phyloP scores from a whole-genome alignment of 2,888 invertebrate genomes.

The Empis stercorea region DNA sequence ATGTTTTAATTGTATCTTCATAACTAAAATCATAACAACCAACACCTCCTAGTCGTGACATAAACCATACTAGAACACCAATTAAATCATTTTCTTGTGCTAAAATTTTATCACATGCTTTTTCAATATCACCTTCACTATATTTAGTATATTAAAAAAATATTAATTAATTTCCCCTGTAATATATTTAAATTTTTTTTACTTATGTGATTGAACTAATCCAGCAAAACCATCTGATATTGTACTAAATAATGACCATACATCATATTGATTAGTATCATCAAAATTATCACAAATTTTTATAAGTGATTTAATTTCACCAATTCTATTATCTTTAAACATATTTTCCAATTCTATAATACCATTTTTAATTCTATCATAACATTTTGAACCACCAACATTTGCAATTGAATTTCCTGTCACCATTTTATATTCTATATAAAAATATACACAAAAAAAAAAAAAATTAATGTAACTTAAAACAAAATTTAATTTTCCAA shows the following conservation, averaged over 20 bases:
- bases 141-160: too few relatives aligned
- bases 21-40: constrained; percentile 25
- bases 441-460: neutral
- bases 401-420: constrained; percentile 26
- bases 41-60: constrained; percentile 12
- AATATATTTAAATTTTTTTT: constrained; percentile 1
- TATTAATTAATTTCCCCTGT: too few relatives aligned
- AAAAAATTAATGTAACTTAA: neutral
- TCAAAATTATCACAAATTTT: constrained; percentile 21
- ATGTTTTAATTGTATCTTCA: constrained; percentile 14
- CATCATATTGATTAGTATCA: constrained; percentile 15
- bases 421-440: constrained; percentile 32
- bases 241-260: constrained; percentile 20
- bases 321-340: constrained; percentile 12
- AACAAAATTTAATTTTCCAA: neutral
- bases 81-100: constrained; percentile 21
- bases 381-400: constrained; percentile 27
- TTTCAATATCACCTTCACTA: constrained; percentile 24
- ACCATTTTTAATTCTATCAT: constrained; percentile 26
- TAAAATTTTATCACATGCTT: constrained; percentile 21
- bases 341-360: constrained; percentile 18
- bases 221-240: constrained; percentile 21
- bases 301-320: constrained; percentile 15
- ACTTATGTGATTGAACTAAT: constrained; percentile 23
- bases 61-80: constrained; percentile 21